Conservation (phyloP, 2,888 invertebrate genomes). For the Epirrhoe tristata region DNA sequence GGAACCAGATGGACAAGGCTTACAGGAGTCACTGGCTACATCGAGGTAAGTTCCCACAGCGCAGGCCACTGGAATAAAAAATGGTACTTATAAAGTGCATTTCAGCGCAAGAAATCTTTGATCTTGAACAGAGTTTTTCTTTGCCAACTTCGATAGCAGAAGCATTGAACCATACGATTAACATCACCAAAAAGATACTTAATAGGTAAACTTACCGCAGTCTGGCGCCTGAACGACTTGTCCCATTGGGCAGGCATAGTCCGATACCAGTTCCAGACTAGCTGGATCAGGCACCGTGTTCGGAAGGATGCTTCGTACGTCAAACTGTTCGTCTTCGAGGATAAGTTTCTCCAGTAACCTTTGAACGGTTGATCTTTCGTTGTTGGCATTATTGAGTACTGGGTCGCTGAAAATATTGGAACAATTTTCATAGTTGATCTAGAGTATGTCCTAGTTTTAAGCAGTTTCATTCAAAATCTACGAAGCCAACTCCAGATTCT, state of each 20-base stretch:
- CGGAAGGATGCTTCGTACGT: slow-evolving; percentile 96
- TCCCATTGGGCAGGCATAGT: slow-evolving; percentile 96
- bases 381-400: slow-evolving; percentile 93
- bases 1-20: slow-evolving; percentile 94
- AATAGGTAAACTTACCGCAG: slow-evolving; percentile 89
- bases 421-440: neutral
- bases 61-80: slow-evolving; percentile 89
- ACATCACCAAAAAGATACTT: neutral
- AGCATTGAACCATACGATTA: no score
- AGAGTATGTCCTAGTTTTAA: neutral
- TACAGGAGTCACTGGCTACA: slow-evolving; percentile 90
- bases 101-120: neutral
- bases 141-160: no score
- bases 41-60: slow-evolving; percentile 96
- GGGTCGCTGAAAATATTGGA: slow-evolving; percentile 89
- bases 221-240: slow-evolving; percentile 97
- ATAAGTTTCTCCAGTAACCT: slow-evolving; percentile 94
- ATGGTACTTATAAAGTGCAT: neutral
- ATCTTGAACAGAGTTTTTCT: no score
- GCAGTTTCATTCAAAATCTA: slow-evolving; percentile 10
- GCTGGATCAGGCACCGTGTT: slow-evolving; percentile 98
- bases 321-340: slow-evolving; percentile 96
- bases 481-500: slow-evolving; percentile 21
- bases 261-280: slow-evolving; percentile 93
- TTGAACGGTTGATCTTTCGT: slow-evolving; percentile 94